These are phyloP conservation scores for Rosalia funebris DNA, from an alignment of 2,888 invertebrate species.

Conservation along the genomic window DNA sequence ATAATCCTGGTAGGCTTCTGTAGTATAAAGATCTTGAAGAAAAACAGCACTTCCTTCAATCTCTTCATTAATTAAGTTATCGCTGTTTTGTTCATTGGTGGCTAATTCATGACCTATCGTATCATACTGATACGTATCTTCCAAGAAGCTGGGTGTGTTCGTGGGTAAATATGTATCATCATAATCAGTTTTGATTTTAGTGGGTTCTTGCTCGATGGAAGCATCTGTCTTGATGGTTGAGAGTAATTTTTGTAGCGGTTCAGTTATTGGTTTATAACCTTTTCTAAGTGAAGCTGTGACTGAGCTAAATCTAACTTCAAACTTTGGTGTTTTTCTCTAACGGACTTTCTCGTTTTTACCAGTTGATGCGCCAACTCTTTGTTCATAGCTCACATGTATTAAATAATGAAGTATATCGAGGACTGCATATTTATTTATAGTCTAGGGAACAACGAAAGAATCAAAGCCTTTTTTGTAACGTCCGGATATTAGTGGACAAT, in stretches of 20 bases:
- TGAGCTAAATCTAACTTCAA: conserved; percentile 10
- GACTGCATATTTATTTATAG: background rate
- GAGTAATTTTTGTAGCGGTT: conserved; percentile 8
- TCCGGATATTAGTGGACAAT: conserved; percentile 2
- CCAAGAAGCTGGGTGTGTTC: background rate
- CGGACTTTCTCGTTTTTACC: conserved; percentile 1
- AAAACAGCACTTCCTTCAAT: too few relatives aligned
- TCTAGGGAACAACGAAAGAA: conserved; percentile 9
- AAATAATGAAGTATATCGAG: background rate
- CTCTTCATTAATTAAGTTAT: background rate
- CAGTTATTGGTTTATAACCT: conserved; percentile 13
- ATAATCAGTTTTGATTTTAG: background rate
- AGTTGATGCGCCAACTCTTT: background rate
- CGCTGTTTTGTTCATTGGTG: background rate
- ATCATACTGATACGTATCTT: background rate
- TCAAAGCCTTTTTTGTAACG: conserved; percentile 22
- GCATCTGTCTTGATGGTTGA: background rate
- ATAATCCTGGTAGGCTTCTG: background rate
- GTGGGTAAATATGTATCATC: background rate
- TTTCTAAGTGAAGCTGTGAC: background rate
- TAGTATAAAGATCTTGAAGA: background rate
- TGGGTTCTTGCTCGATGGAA: background rate
- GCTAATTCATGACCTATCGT: background rate
- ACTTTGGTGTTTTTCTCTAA: conserved; percentile 5
- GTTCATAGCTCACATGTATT: background rate